A percentile compares a stretch with the other conserved stretches of the same genome.
phyloP scores from a whole-genome alignment of 2,113 vertebrate species.

The Raphicerus campestris region DNA sequence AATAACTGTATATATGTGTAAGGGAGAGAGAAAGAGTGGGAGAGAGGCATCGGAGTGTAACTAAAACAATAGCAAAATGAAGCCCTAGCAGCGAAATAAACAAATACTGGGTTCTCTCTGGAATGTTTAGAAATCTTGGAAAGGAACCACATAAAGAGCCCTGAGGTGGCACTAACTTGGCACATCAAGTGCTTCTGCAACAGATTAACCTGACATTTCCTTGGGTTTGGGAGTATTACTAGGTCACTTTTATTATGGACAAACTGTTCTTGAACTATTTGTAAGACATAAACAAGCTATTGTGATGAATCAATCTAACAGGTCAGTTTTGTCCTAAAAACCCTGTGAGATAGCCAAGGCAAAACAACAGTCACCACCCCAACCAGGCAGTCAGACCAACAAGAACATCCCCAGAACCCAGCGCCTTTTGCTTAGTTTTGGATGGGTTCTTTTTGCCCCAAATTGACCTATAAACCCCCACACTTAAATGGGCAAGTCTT shows the following conservation, averaged over 20 bases:
- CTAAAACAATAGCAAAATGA: slow-evolving; percentile 12
- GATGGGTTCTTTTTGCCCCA: background rate
- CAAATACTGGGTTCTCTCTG: background rate
- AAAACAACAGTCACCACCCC: background rate
- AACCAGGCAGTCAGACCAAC: background rate
- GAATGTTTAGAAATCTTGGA: slow-evolving; percentile 33
- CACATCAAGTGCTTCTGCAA: background rate
- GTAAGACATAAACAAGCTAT: slow-evolving; percentile 46
- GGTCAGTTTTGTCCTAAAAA: slow-evolving; percentile 4
- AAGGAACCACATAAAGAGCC: background rate
- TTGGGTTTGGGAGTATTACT: background rate
- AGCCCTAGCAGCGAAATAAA: background rate
- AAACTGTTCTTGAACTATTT: slow-evolving; percentile 53
- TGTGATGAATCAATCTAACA: background rate
- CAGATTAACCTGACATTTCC: background rate
- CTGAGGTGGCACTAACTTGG: background rate
- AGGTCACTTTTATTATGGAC: background rate
- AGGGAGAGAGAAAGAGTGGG: background rate
- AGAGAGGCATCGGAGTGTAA: background rate
- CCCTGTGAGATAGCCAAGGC: background rate
- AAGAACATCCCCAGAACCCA: background rate
- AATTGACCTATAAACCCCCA: background rate
- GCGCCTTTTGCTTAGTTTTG: background rate
- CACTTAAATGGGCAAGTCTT: background rate
- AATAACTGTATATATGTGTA: background rate